Conservation (phyloP, 2,113 vertebrate species). For the Erythrolamprus reginae region DNA sequence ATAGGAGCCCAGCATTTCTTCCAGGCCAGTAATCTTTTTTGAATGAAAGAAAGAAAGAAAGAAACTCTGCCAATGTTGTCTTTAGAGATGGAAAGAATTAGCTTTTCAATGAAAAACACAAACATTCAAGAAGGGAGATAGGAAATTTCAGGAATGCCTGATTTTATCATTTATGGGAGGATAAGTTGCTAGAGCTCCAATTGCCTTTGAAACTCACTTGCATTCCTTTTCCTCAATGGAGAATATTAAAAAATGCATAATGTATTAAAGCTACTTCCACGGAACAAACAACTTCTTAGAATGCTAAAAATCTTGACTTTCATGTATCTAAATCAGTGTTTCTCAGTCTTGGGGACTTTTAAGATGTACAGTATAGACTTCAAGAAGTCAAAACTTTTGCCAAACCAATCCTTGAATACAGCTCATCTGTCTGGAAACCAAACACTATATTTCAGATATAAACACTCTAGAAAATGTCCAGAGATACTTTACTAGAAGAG, state of each 20-base stretch:
- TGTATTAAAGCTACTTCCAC: not conserved
- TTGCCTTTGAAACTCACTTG: not conserved
- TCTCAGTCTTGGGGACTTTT: not conserved
- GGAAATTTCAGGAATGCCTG: conserved; percentile 30
- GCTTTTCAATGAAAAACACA: conserved; percentile 24
- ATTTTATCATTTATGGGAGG: conserved; percentile 7
- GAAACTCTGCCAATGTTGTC: not conserved
- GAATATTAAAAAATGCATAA: not conserved
- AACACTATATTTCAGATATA: too few relatives aligned
- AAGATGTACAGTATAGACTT: too few relatives aligned
- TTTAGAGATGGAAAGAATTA: conserved; percentile 32
- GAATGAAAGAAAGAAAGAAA: not conserved
- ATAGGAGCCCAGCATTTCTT: not conserved
- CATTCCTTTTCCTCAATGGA: not conserved
- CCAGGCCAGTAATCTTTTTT: conserved; percentile 13
- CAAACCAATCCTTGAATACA: too few relatives aligned
- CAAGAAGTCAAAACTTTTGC: too few relatives aligned
- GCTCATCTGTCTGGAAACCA: too few relatives aligned
- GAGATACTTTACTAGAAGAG: too few relatives aligned
- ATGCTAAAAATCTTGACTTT: not conserved
- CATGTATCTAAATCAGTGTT: not conserved
- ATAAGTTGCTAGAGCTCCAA: conserved; percentile 1
- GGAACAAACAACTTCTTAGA: not conserved
- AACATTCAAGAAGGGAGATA: conserved; percentile 40
- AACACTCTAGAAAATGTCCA: too few relatives aligned